Evolutionary conservation across 2,113 vertebrate species (phyloP).

Genomic region (Garra rufa): DNA sequence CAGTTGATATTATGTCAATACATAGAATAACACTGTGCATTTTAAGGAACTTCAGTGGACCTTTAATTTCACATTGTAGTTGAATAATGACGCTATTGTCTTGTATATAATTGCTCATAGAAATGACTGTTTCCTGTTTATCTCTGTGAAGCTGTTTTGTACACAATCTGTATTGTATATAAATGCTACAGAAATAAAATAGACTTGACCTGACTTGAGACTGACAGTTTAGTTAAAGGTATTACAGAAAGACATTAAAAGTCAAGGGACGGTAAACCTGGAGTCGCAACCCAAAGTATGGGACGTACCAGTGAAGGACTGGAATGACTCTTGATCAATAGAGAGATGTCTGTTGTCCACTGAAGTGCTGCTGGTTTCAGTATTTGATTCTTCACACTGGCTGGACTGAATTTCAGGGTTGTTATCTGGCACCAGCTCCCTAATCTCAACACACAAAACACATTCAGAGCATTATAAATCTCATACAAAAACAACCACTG

Average conservation of each 20-base stretch:
- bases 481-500: background rate
- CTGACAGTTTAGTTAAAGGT: background rate
- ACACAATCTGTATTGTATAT: too few relatives aligned
- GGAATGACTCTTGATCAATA: conserved; percentile 20
- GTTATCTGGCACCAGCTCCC: conserved; percentile 6
- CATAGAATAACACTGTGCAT: too few relatives aligned
- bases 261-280: background rate
- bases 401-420: background rate
- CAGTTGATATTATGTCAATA: too few relatives aligned
- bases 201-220: too few relatives aligned
- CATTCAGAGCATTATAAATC: background rate
- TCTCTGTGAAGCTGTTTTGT: too few relatives aligned
- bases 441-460: conserved; percentile 38
- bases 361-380: background rate
- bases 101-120: too few relatives aligned
- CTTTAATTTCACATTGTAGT: too few relatives aligned
- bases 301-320: conserved; percentile 8
- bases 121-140: too few relatives aligned
- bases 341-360: background rate
- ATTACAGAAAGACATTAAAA: background rate
- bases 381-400: background rate
- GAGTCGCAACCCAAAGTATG: background rate
- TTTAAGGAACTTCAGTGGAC: too few relatives aligned
- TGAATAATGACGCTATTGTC: too few relatives aligned
- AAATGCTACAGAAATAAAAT: too few relatives aligned